A percentile compares a stretch with the other conserved stretches of the same genome.
Evolutionary conservation across 2,888 invertebrate genomes (phyloP).

Genomic region (Drosophila pegasa): DNA sequence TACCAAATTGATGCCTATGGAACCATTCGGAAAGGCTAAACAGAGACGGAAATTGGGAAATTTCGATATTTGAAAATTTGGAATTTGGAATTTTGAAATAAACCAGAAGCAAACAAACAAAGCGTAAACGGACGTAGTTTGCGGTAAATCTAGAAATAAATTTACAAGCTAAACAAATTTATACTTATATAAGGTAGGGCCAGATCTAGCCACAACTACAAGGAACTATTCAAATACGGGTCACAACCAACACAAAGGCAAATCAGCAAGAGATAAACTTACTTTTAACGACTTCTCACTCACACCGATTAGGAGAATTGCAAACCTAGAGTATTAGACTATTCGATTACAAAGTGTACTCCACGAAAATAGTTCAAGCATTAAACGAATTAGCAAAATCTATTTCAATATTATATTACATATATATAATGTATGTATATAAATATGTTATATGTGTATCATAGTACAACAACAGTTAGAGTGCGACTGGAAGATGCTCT

Average conservation of each 20-base stretch:
- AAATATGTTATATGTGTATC: conserved; percentile 1
- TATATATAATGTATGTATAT: neutral
- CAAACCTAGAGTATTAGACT: conserved; percentile 27
- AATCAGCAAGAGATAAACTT: conserved; percentile 11
- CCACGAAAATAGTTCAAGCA: conserved; percentile 24
- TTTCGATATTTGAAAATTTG: neutral
- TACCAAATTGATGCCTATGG: neutral
- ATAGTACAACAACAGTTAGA: conserved; percentile 29
- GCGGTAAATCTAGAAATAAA: conserved; percentile 34
- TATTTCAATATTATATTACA: conserved; percentile 17
- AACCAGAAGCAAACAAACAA: conserved; percentile 15
- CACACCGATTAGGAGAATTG: conserved; percentile 13
- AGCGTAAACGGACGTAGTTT: conserved; percentile 15
- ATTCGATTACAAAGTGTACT: conserved; percentile 29
- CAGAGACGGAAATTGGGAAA: neutral
- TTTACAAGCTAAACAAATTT: conserved; percentile 29
- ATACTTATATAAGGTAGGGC: conserved; percentile 32
- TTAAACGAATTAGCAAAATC: conserved; percentile 23
- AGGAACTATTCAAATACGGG: conserved; percentile 72
- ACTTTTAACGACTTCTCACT: conserved; percentile 9
- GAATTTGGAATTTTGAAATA: conserved; percentile 19
- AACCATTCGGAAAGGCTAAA: neutral
- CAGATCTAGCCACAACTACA: conserved; percentile 34
- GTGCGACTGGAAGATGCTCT: neutral
- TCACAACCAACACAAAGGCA: conserved; percentile 46